Evolutionary conservation across 2,888 invertebrate species (phyloP).

Genomic region (Ormyrus thymus): DNA sequence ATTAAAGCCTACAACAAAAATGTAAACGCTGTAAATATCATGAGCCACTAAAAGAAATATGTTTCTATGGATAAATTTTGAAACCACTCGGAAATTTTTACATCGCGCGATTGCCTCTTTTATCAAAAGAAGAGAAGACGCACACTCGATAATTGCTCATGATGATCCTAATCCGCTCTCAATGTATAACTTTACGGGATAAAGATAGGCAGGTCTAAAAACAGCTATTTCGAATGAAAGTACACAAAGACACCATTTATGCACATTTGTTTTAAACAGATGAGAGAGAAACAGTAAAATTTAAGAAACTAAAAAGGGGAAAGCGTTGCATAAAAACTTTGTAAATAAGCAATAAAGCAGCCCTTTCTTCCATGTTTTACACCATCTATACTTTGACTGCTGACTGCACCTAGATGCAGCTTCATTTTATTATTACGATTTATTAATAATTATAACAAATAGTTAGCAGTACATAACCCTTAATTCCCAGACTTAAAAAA

Average conservation of each 20-base stretch:
- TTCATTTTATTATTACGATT: slow-evolving; percentile 53
- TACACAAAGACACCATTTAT: slow-evolving; percentile 43
- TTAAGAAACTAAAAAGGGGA: slow-evolving; percentile 25
- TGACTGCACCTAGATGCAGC: slow-evolving; percentile 48
- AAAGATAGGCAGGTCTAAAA: slow-evolving; percentile 10
- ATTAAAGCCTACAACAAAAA: slow-evolving; percentile 35
- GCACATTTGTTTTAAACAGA: slow-evolving; percentile 39
- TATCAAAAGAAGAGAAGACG: slow-evolving; percentile 13
- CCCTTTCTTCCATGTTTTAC: slow-evolving; percentile 48
- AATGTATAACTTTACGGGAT: slow-evolving; percentile 18
- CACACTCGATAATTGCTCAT: slow-evolving; percentile 18
- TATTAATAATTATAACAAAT: slow-evolving; percentile 50
- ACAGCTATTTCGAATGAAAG: slow-evolving; percentile 50
- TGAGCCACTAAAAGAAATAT: slow-evolving; percentile 29
- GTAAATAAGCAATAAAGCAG: slow-evolving; percentile 54
- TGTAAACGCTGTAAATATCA: slow-evolving; percentile 51
- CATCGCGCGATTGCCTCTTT: slow-evolving; percentile 23
- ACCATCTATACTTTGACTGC: slow-evolving; percentile 53
- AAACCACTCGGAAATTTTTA: slow-evolving; percentile 43
- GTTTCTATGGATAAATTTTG: slow-evolving; percentile 37
- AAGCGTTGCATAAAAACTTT: slow-evolving; percentile 50
- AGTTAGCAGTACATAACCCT: slow-evolving; percentile 48
- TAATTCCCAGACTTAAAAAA: slow-evolving; percentile 29
- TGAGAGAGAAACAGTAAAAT: slow-evolving; percentile 32
- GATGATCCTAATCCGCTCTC: slow-evolving; percentile 33